A percentile compares a stretch with the other conserved stretches of the same genome.
These are phyloP conservation scores for Apamea epomidion DNA, from an alignment of 2,888 invertebrate species.

Conservation along the genomic window DNA sequence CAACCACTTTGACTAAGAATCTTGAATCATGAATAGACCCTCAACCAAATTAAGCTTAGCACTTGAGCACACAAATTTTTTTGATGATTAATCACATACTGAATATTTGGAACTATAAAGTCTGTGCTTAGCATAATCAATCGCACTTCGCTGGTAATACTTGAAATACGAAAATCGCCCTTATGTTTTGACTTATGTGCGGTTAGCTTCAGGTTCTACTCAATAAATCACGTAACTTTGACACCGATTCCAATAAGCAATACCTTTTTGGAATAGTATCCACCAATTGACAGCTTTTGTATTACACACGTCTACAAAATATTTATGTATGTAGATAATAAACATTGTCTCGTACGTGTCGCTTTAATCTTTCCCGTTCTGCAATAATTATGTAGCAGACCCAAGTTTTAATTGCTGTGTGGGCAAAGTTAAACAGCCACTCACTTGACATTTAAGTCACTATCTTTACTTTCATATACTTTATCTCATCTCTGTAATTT, in stretches of 20 bases:
- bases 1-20: background rate
- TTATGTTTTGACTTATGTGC: background rate
- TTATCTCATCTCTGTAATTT: constrained; percentile 16
- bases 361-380: constrained; percentile 32
- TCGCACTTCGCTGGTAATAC: background rate
- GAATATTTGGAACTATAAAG: background rate
- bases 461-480: constrained; percentile 25
- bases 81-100: background rate
- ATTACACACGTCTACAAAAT: background rate
- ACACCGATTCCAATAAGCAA: constrained; percentile 5
- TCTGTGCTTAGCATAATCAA: background rate
- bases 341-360: background rate
- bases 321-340: constrained; percentile 12
- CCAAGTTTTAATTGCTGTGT: constrained; percentile 71
- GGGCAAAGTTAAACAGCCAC: constrained; percentile 37
- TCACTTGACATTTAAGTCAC: constrained; percentile 53
- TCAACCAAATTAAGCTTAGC: background rate
- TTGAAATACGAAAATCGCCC: background rate
- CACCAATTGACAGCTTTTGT: constrained; percentile 9
- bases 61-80: background rate
- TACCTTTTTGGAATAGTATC: constrained; percentile 5
- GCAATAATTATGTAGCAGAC: constrained; percentile 24
- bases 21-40: background rate
- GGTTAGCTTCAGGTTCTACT: background rate
- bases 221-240: constrained; percentile 34